Base-by-base conservation (phyloP, 2,888 invertebrate species). In the Apomyelois bistriatella region DNA sequence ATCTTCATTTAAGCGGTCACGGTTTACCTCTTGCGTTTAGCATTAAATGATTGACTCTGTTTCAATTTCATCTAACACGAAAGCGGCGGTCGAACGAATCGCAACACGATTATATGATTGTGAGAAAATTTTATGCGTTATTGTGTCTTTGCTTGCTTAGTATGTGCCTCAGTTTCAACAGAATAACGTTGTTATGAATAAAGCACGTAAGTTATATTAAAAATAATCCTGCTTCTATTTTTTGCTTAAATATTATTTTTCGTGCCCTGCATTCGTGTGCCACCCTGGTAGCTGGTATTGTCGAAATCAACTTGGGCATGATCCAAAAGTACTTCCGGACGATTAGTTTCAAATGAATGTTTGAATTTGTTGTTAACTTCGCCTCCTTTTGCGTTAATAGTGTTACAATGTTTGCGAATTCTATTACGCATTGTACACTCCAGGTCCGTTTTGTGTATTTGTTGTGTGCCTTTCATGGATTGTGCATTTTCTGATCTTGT, bases 31-130 rank as follows among this genome's bases (percentile, higher is more conserved):
- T 85, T 80, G 77, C 85, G 83, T 83, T 86, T 84, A 82, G 84
- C 80, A 83, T 88, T 87, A 87, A 89, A 89, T 88, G 85, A 85
- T 85, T 80, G 89, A 86, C 88, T 85, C 81, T 87, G 88, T 88
- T 88, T 89, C 89, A 89, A 90, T 90, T 90, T 87, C 81, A 77
- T 83, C 72, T 84, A 86, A 90, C 90, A 90, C 76, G 86, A 86
- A 84, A 74, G 82, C 82, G 72, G 68, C 80, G 72, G 82, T 88
- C 74, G 89, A 90, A 88, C 90, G 82, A 90, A 90, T 90, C 69
- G 80, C 67, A 70, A 89, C 89, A 87, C 74, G 87, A 81, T 85
- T 85, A 82, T 84, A 81, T 87, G 86, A 89, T 89, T 89, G 88
- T 90, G 85, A 82, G 85, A 85, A 85, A 85, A 82, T 75, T 82